A percentile compares a stretch with the other conserved stretches of the same genome.
Evolutionary conservation across 2,797 vertebrate genomes (phyloP).

Genomic region (Amazona ochrocephala): DNA sequence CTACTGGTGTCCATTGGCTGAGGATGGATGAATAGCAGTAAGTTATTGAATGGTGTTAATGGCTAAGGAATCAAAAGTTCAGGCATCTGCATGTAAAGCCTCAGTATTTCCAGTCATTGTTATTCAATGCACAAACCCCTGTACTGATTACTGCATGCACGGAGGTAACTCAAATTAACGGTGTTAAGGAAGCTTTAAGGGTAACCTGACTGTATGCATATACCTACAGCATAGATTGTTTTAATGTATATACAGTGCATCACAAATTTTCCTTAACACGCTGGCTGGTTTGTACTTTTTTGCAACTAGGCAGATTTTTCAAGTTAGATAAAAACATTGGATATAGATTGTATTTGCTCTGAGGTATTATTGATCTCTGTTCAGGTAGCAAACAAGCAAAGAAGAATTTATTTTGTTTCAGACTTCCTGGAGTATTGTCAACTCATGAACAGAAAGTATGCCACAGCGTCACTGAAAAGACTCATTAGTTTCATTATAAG

Average conservation of each 20-base stretch:
- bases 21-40: not conserved
- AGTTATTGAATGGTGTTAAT: not conserved
- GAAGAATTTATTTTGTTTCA: slow-evolving; percentile 16
- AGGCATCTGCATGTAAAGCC: not conserved
- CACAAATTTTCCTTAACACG: not conserved
- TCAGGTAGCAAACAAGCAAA: not conserved
- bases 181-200: not conserved
- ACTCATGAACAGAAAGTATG: not conserved
- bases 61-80: not conserved
- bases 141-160: not conserved
- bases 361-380: slow-evolving; percentile 2
- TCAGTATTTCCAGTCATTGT: not conserved
- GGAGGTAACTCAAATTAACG: rapidly evolving
- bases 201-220: not conserved
- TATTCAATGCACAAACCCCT: rapidly evolving
- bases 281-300: not conserved
- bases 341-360: not conserved
- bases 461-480: not conserved
- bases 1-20: not conserved
- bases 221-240: not conserved
- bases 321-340: not conserved
- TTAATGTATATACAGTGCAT: not conserved
- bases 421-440: not conserved
- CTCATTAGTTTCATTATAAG: not conserved
- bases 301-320: not conserved